Base-by-base conservation (phyloP, 2,113 vertebrate genomes). In the Petaurus breviceps region DNA sequence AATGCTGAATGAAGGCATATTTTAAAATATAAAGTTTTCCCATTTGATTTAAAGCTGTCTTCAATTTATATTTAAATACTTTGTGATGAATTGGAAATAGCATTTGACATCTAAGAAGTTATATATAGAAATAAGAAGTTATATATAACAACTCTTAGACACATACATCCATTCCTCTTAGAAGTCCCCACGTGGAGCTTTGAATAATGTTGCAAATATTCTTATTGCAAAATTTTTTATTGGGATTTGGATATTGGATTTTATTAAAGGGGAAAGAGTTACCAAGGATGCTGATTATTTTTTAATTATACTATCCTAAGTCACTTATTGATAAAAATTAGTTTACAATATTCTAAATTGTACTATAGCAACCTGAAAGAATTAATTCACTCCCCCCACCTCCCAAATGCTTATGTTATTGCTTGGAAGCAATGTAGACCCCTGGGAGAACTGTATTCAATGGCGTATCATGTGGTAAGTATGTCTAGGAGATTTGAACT, bases 11-110 rank as follows among this genome's bases (percentile, higher is more conserved):
- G 43, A 91, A 90, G 92, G 26, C 52, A n/a, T n/a, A 92, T 97
- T 26, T 43, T 96, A 61, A 94, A 92, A 90, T 51, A 26, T 37
- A 14, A 93, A 46, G 24, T 92, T 96, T 96, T 97, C 14, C 52
- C 92, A 8, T 52, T 97, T 94, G 55, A 8, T 61, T 91, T 2
- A 92, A 61, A 26, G 26, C 31, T 92, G 6, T 96, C 50, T 91
- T 93, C 92, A 95, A 95, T 92, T 95, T 94, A 93, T 90, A 84
- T 94, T 96, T 49, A 94, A 96, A 95, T 96, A 91, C 5, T 91
- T 96, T 54, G 28, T 47, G 31, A 96, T 97, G 93, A 91, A 92
- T 37, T 94, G 51, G 14, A 46, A 89, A 53, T 91, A 26, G 68
- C 25, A 51, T 89, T 16, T 96, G 47, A 53, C 91, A 90, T 77